Evolutionary conservation across 2,797 vertebrate species (phyloP), one percentile per base, ranked within the genome.

Genomic region (Rhodeus uyekii): DNA sequence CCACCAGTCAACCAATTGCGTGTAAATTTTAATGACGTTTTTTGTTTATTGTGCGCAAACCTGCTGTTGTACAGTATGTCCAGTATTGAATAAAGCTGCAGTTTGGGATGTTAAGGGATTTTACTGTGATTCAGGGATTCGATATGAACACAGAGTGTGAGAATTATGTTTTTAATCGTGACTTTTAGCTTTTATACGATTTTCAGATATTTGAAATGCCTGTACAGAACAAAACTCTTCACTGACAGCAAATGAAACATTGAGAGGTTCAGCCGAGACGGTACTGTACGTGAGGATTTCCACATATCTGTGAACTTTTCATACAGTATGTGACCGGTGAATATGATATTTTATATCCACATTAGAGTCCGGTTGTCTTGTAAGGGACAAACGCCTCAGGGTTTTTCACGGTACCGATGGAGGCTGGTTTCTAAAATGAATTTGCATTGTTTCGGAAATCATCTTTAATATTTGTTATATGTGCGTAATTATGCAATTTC

Each of bases 401-500:
- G 75, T 24, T 78, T 65, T 65, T 22, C 50, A 55, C 14, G 32
- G 50, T 42, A 78, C 63, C 10, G 19, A 64, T 2, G 0, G 63
- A 39, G 46, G 34, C 48, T 48, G 50, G 8, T 48, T 12, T 68
- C 29, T 60, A 16, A 60, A 61, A 58, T 27, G 27, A 24, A 60
- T 58, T 71, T n/a, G 34, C 48, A 55, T 55, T 5, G 29, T 63
- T 50, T 29, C 29, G 32, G 18, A 71, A 64, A 69, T n/a, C 1
- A 34, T 53, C 6, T 38, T 71, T 7, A 60, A 83, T 1, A 36
- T 76, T 53, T 71, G 27, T 80, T 39, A 58, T 60, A 80, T 60
- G 71, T 77, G 63, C 46, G 61, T 42, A 76, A 81, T 90, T 90
- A 89, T 90, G 88, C 90, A 91, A 85, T 85, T 67, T 83, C 80